Base-by-base conservation (phyloP, 1,140 invertebrate species). In the Caenorhabditis latens region DNA sequence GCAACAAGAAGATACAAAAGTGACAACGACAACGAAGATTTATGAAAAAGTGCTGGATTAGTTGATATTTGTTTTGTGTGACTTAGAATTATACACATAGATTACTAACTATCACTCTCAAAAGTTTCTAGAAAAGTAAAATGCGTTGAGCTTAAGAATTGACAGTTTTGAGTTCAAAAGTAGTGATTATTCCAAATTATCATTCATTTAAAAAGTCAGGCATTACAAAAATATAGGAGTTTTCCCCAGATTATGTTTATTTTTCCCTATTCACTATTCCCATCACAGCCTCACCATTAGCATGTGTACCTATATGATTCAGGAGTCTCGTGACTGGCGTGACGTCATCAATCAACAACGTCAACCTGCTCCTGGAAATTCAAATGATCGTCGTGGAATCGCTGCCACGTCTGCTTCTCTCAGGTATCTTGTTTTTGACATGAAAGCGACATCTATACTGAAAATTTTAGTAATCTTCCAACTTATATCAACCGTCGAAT, bases 251-350 rank as follows among this genome's bases (percentile, higher is more conserved):
- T 40, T 40, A 65, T 65, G 4, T 65, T 65, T 13, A 9, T 32
- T 65, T 65, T 40, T 40, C 57, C 57, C 14, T 32, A 32, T 63
- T 63, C 24, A 13, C 24, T 46, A 7, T 71, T 46, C 6, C n/a
- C 40, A 71, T 46, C 16, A 32, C 32, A 32, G 32, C 32, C 1
- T 32, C 65, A 46, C 24, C n/a, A n/a, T 61, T 24, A 19, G 24
- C 24, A 71, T n/a, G 13, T 16, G 9, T 32, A 32, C 8, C 24
- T 46, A 9, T 21, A 95, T 40, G 95, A 96, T 91, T 93, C 96
- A 21, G 95, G 95, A 90, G 95, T 96, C 90, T 95, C 96, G 92
- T 94, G 95, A 88, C 21, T 89, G 84, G 88, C 75, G 86, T 32
- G 84, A 88, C n/a, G 83, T 88, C 19, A 87, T 88, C 71, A 75